These are phyloP conservation scores for Aphelenchoides bicaudatus DNA, from an alignment of 2,888 invertebrate species.

Conservation along the genomic window DNA sequence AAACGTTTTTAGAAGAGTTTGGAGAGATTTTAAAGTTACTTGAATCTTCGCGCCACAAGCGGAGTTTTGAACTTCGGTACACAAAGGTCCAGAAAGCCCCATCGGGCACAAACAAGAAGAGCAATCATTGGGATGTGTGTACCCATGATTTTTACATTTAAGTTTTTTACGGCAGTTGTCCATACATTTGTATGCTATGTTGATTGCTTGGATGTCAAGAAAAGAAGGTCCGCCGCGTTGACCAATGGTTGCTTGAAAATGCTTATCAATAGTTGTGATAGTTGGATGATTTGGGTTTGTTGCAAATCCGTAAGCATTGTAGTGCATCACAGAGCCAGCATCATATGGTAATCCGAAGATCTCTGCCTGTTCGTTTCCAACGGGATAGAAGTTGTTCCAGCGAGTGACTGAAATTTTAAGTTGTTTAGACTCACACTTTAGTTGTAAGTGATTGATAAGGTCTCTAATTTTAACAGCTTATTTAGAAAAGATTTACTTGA, in stretches of 20 bases:
- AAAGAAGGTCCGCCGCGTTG: conserved; percentile 58
- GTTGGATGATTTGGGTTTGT: conserved; percentile 53
- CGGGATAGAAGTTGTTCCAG: conserved; percentile 59
- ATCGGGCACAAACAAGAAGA: conserved; percentile 51
- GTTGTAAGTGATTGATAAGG: too few relatives aligned
- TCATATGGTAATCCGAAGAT: conserved; percentile 56
- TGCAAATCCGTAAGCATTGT: conserved; percentile 58
- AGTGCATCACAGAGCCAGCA: conserved; percentile 57
- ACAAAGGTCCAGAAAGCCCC: conserved; percentile 49
- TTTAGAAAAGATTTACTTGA: neutral
- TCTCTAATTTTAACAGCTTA: too few relatives aligned
- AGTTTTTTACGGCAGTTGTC: conserved; percentile 36
- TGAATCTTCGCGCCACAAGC: conserved; percentile 50
- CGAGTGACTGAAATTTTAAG: conserved; percentile 47
- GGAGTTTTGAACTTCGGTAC: conserved; percentile 44
- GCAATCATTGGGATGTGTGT: conserved; percentile 57
- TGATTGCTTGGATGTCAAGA: conserved; percentile 56
- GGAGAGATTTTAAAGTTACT: conserved; percentile 29
- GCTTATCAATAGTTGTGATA: conserved; percentile 47
- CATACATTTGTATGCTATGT: conserved; percentile 50
- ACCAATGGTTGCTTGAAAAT: conserved; percentile 54
- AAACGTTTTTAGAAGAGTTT: conserved; percentile 13
- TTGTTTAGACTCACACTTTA: too few relatives aligned
- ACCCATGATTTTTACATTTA: conserved; percentile 44
- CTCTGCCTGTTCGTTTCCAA: conserved; percentile 48